Conservation (phyloP, 1,140 invertebrate species). For the Ladona fulva region DNA sequence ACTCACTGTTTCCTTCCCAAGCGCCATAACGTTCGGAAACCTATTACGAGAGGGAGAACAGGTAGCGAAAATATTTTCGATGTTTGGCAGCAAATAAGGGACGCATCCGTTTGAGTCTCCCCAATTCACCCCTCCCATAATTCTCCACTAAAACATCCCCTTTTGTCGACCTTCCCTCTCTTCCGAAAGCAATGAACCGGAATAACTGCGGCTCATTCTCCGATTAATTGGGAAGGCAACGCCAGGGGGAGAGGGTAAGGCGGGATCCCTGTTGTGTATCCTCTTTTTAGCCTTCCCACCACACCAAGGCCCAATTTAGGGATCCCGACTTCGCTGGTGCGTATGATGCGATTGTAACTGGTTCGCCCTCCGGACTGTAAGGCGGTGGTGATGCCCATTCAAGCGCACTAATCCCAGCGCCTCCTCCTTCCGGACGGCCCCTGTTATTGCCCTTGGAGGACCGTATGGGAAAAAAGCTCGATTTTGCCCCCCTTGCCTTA, state of each 20-base stretch:
- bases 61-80: too few relatives aligned
- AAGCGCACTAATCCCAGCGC: background rate
- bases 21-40: too few relatives aligned
- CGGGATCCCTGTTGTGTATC: too few relatives aligned
- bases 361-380: background rate
- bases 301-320: background rate
- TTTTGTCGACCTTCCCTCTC: background rate
- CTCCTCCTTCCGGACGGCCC: background rate
- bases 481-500: background rate
- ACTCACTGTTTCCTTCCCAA: too few relatives aligned
- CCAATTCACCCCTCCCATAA: too few relatives aligned
- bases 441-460: background rate
- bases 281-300: background rate
- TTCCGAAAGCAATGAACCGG: background rate
- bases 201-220: conserved; percentile 8
- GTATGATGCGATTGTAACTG: background rate
- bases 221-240: conserved; percentile 8
- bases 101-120: too few relatives aligned
- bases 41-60: too few relatives aligned
- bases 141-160: too few relatives aligned
- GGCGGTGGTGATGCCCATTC: background rate
- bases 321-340: background rate
- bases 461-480: too few relatives aligned
- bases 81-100: too few relatives aligned
- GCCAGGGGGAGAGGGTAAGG: background rate